Evolutionary conservation across 2,113 vertebrate genomes (phyloP), one percentile per base, ranked within the genome.

Genomic region (Hiodon alosoides): DNA sequence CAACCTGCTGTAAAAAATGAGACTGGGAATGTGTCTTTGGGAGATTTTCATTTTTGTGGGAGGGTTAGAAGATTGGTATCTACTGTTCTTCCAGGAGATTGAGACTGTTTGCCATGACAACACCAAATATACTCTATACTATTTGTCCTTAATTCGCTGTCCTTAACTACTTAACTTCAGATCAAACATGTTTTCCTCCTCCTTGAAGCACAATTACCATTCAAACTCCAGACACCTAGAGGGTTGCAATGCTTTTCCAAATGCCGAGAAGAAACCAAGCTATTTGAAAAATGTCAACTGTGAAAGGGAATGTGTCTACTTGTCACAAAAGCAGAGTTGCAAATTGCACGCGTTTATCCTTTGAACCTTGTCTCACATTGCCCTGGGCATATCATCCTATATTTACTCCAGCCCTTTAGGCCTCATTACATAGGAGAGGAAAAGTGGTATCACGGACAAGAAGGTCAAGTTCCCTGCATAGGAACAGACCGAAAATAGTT

Each of bases 401-500:
- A 87, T 94, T 93, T 93, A 90, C 87, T 84, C 68, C 67, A 71
- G 82, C 76, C 78, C 71, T 46, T 70, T 72, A 79, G 81, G 71
- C 77, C 16, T 69, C 59, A 73, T 65, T 71, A 73, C 76, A 64
- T 3, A 57, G 76, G 73, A 74, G 77, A 78, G 69, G 0, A 55
- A 60, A 73, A 82, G 83, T 60, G 74, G 66, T 14, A 16, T 69
- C 65, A 67, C 71, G 48, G 85, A 86, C 87, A 87, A 83, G 77
- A 81, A 73, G 75, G 88, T 91, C 80, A 88, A 91, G 89, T 86
- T 90, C 90, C 89, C 84, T 77, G 90, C 89, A 81, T 90, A 90
- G 92, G 92, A 94, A 93, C 86, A 87, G 81, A 87, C 87, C 88
- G 85, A 82, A 88, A 95, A 95, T 93, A 95, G 93, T 91, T 81